Conservation (phyloP, 2,797 vertebrate species). For the Balearica regulorum region DNA sequence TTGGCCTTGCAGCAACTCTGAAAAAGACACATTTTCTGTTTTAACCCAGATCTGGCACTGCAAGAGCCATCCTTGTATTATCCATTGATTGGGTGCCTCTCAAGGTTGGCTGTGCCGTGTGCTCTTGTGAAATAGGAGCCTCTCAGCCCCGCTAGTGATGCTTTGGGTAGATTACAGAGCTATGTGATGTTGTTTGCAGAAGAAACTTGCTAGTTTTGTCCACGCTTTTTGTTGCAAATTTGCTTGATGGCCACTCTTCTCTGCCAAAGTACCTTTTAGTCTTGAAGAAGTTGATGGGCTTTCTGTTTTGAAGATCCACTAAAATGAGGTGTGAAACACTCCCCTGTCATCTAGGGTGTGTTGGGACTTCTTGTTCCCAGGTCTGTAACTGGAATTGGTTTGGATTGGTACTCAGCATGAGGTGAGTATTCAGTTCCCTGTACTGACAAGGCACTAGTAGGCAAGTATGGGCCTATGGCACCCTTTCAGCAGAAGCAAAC, state of each 20-base stretch:
- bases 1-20: neutral
- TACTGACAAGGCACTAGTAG: neutral
- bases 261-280: neutral
- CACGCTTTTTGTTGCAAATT: neutral
- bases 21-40: neutral
- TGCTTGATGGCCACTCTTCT: neutral
- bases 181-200: neutral
- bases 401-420: neutral
- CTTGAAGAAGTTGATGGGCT: neutral
- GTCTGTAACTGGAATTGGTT: neutral
- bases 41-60: neutral
- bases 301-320: neutral
- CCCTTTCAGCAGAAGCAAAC: neutral
- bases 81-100: neutral
- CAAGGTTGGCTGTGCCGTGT: neutral
- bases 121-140: neutral
- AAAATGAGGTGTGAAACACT: neutral
- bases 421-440: neutral
- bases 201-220: neutral
- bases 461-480: neutral
- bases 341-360: neutral
- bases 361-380: neutral
- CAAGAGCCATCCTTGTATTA: neutral
- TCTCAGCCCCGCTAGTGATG: neutral
- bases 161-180: neutral